Percentiles rank a stretch among this genome's conserved stretches.
phyloP scores from a whole-genome alignment of 1,140 invertebrate species.

The Trinorchestia longiramus region DNA sequence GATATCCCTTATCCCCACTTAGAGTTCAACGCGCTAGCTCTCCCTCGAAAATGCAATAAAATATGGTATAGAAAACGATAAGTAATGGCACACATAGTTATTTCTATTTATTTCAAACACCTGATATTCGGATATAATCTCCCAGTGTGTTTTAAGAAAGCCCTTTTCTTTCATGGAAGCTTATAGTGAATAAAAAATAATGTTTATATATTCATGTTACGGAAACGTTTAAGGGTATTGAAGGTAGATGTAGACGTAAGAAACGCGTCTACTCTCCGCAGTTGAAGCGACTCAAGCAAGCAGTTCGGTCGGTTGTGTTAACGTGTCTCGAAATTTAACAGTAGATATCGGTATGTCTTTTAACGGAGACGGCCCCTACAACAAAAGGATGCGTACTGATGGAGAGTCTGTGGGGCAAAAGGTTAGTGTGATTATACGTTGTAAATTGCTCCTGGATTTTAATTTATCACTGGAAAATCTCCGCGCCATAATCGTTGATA shows the following conservation, averaged over 20 bases:
- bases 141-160: not conserved
- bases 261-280: slow-evolving; percentile 32
- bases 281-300: slow-evolving; percentile 48
- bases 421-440: slow-evolving; percentile 69
- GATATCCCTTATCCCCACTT: not conserved
- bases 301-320: slow-evolving; percentile 24
- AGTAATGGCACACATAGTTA: not conserved
- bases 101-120: not conserved
- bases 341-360: slow-evolving; percentile 72
- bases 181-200: not conserved
- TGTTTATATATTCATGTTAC: not conserved
- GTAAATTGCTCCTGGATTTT: not conserved
- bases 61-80: not conserved
- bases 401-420: slow-evolving; percentile 73
- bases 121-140: not conserved
- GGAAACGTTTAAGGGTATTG: not conserved
- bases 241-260: slow-evolving; percentile 30
- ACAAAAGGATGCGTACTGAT: slow-evolving; percentile 72
- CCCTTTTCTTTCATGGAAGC: not conserved
- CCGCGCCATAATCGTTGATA: slow-evolving; percentile 47
- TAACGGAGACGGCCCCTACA: slow-evolving; percentile 74
- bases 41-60: not conserved
- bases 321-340: slow-evolving; percentile 40
- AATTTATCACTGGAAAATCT: not conserved
- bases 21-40: not conserved